These are phyloP conservation scores for Lasiommata megera DNA, from an alignment of 2,888 invertebrate genomes.

Conservation along the genomic window DNA sequence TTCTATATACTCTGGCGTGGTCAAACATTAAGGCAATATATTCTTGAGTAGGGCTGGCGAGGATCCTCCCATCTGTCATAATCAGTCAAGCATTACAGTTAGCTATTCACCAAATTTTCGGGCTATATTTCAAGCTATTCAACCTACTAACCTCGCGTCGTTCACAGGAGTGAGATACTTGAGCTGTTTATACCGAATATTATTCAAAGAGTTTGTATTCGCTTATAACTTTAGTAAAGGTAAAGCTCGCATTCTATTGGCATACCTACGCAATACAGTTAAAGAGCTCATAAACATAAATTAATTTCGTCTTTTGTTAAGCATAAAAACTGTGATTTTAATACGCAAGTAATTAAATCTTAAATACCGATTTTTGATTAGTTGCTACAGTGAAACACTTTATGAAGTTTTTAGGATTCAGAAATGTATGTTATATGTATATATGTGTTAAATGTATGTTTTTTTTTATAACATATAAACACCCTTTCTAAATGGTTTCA, in stretches of 20 bases:
- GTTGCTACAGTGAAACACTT: too few relatives aligned
- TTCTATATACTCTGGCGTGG: too few relatives aligned
- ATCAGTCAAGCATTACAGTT: slow-evolving; percentile 22
- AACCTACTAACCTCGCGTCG: not conserved
- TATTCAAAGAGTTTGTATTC: not conserved
- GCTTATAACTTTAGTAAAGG: not conserved
- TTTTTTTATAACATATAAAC: too few relatives aligned
- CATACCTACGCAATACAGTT: too few relatives aligned
- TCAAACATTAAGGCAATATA: not conserved
- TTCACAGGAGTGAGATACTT: not conserved
- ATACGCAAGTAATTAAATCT: too few relatives aligned
- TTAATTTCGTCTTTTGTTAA: too few relatives aligned
- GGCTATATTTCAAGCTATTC: slow-evolving; percentile 21
- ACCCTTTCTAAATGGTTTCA: too few relatives aligned
- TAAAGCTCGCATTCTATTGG: not conserved
- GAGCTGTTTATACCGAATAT: not conserved
- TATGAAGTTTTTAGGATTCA: too few relatives aligned
- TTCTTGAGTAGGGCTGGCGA: not conserved
- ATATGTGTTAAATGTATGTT: too few relatives aligned
- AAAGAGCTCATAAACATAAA: not conserved
- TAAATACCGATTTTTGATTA: too few relatives aligned
- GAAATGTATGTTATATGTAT: too few relatives aligned
- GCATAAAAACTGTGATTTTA: too few relatives aligned
- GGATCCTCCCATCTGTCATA: slow-evolving; percentile 28
- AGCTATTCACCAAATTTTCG: slow-evolving; percentile 22